A percentile compares a stretch with the other conserved stretches of the same genome.
Evolutionary conservation across 2,797 vertebrate species (phyloP).

Genomic region (Nyctalus aviator): DNA sequence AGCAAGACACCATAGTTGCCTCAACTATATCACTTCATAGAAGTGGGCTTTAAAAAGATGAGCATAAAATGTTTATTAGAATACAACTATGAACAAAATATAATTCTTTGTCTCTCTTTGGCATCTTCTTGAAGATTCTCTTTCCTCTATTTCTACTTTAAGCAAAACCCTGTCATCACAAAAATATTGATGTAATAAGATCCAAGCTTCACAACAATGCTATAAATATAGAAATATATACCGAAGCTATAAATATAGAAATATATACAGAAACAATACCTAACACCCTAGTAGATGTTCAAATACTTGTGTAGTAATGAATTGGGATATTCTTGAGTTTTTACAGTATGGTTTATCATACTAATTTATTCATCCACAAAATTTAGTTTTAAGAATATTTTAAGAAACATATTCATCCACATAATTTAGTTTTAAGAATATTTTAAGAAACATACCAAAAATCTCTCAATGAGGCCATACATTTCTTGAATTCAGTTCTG

Average conservation of each 20-base stretch:
- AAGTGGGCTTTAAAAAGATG: background rate
- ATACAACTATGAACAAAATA: background rate
- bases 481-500: background rate
- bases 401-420: background rate
- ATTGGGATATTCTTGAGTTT: conserved; percentile 16
- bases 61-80: conserved; percentile 16
- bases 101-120: background rate
- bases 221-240: background rate
- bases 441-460: background rate
- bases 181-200: conserved; percentile 34
- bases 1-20: background rate
- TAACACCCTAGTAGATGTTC: background rate
- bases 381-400: conserved; percentile 26
- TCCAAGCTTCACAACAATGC: background rate
- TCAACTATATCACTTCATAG: conserved; percentile 1
- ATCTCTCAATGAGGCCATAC: background rate
- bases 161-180: conserved; percentile 22
- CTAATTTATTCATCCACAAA: conserved; percentile 1
- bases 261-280: background rate
- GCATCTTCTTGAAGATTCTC: background rate
- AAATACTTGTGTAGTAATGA: background rate
- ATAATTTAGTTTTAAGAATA: conserved; percentile 31
- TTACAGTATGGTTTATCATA: conserved; percentile 30
- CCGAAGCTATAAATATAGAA: background rate
- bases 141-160: background rate